Percentiles rank a stretch among this genome's conserved stretches.
Conservation (phyloP, 2,113 vertebrate species). For the Otis tarda region DNA sequence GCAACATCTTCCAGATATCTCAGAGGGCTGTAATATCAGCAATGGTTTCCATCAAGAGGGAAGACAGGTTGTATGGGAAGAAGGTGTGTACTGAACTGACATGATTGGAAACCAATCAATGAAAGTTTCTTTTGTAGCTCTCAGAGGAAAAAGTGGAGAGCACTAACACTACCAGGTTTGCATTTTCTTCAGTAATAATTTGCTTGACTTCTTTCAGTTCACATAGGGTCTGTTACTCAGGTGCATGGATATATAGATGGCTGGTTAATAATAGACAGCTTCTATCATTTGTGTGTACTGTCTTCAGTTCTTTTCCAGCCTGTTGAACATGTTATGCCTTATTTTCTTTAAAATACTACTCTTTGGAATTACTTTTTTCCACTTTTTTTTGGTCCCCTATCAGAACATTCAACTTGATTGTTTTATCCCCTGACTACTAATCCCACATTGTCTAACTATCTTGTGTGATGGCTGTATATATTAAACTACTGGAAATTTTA, state of each 20-base stretch:
- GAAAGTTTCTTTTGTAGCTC: neutral
- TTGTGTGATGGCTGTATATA: neutral
- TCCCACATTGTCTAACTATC: neutral
- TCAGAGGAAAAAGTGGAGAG: neutral
- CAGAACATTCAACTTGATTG: fast-evolving
- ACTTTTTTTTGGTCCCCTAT: neutral
- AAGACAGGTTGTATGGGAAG: neutral
- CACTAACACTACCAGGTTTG: neutral
- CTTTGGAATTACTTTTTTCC: neutral
- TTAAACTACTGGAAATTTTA: neutral
- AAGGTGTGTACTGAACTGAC: neutral
- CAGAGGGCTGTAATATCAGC: neutral
- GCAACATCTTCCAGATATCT: neutral
- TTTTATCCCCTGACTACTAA: neutral
- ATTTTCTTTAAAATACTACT: neutral
- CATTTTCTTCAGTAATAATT: neutral
- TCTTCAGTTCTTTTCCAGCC: neutral
- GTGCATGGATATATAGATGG: neutral
- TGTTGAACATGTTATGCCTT: neutral
- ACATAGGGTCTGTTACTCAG: neutral
- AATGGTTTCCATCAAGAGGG: neutral
- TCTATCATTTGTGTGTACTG: neutral
- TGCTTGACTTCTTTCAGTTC: neutral
- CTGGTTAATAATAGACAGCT: neutral
- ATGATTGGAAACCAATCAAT: neutral